Conservation (phyloP, 2,888 invertebrate genomes). For the Epinotia nisella region DNA sequence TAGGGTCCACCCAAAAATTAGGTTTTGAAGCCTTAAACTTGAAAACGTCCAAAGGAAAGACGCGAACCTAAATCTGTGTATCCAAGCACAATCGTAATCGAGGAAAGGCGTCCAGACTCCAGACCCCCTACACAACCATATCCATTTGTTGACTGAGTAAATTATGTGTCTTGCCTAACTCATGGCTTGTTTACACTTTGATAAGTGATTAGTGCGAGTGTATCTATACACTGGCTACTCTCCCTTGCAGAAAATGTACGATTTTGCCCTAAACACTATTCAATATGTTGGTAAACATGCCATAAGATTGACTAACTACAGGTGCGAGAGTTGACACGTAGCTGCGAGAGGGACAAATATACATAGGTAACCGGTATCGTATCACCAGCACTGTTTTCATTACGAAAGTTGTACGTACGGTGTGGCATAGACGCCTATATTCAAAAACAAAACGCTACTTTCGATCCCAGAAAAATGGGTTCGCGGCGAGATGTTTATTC, state of each 20-base stretch:
- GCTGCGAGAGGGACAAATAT: neutral
- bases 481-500: neutral
- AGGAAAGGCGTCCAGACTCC: too few relatives aligned
- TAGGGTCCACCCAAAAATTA: too few relatives aligned
- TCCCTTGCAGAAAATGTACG: neutral
- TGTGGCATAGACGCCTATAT: neutral
- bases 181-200: neutral
- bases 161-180: neutral
- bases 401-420: too few relatives aligned
- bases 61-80: too few relatives aligned
- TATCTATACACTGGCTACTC: neutral
- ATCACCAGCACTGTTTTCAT: too few relatives aligned
- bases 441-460: neutral
- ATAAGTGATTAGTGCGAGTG: neutral
- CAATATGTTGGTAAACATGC: too few relatives aligned
- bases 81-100: too few relatives aligned
- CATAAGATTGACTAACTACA: neutral
- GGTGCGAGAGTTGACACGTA: neutral
- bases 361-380: too few relatives aligned
- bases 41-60: too few relatives aligned
- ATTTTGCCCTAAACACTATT: conserved; percentile 4
- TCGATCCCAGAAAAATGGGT: neutral
- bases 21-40: too few relatives aligned
- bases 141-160: too few relatives aligned
- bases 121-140: too few relatives aligned